phyloP scores from a whole-genome alignment of 2,113 vertebrate genomes.

The Campylomormyrus numenius region DNA sequence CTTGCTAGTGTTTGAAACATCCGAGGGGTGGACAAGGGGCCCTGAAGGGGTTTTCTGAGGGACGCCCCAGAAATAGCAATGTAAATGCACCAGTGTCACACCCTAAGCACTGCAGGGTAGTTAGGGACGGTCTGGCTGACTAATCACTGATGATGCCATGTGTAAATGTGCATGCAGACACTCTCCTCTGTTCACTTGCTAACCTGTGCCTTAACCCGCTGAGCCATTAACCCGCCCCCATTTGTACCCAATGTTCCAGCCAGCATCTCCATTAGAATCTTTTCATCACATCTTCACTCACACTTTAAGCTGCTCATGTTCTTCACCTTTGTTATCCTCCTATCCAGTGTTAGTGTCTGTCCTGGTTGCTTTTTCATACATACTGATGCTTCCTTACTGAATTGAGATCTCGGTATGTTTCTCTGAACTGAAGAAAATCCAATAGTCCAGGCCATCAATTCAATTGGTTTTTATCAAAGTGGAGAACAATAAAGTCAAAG shows the following conservation, averaged over 20 bases:
- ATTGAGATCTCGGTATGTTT: conserved; percentile 94
- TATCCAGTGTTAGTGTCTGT: conserved; percentile 77
- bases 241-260: background rate
- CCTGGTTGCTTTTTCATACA: conserved; percentile 87
- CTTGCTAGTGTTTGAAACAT: background rate
- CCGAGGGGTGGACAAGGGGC: background rate
- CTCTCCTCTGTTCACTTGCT: background rate
- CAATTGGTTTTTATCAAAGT: conserved; percentile 90
- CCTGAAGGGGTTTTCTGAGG: background rate
- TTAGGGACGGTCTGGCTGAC: background rate
- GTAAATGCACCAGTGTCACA: background rate
- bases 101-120: background rate
- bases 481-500: conserved; percentile 92
- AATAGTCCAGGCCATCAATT: conserved; percentile 86
- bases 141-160: background rate
- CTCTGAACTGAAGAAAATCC: conserved; percentile 82
- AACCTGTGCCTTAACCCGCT: background rate
- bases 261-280: background rate
- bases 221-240: background rate
- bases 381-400: conserved; percentile 98
- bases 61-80: background rate
- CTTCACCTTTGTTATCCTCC: conserved; percentile 38
- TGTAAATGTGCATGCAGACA: background rate
- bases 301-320: conserved; percentile 35
- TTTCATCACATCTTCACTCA: conserved; percentile 28